Conservation (phyloP, 1,140 invertebrate species). For the Batillaria attramentaria region DNA sequence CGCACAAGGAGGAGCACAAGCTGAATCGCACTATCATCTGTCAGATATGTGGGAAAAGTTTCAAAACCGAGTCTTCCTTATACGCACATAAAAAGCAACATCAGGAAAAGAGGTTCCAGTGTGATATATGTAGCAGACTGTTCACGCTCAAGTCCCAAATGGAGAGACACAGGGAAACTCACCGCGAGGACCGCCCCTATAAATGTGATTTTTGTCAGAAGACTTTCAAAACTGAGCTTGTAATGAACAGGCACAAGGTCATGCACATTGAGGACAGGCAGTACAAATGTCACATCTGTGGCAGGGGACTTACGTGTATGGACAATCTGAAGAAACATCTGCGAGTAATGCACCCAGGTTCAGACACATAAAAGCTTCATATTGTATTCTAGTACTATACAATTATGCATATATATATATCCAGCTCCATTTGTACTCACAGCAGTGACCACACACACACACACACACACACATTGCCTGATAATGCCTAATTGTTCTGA, state of each 20-base stretch:
- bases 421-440: neutral
- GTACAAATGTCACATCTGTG: slow-evolving; percentile 12
- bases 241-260: slow-evolving; percentile 5
- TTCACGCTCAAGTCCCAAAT: slow-evolving; percentile 26
- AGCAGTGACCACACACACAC: neutral
- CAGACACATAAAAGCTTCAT: too few species aligned
- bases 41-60: slow-evolving; percentile 13
- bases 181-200: slow-evolving; percentile 5
- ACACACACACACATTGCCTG: neutral
- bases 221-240: neutral
- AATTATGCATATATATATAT: neutral
- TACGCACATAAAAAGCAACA: slow-evolving; percentile 11
- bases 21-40: neutral
- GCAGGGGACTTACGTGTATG: slow-evolving; percentile 18
- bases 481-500: too few species aligned
- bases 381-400: neutral
- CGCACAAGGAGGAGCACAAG: neutral
- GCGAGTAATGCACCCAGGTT: too few species aligned
- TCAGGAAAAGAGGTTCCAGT: neutral
- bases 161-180: slow-evolving; percentile 7
- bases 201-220: slow-evolving; percentile 11
- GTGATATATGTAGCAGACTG: neutral
- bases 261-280: neutral
- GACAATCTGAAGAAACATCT: too few species aligned
- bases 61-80: neutral